These are phyloP conservation scores for Chlorocebus sabaeus DNA, from an alignment of 2,113 vertebrate genomes.

Conservation along the genomic window DNA sequence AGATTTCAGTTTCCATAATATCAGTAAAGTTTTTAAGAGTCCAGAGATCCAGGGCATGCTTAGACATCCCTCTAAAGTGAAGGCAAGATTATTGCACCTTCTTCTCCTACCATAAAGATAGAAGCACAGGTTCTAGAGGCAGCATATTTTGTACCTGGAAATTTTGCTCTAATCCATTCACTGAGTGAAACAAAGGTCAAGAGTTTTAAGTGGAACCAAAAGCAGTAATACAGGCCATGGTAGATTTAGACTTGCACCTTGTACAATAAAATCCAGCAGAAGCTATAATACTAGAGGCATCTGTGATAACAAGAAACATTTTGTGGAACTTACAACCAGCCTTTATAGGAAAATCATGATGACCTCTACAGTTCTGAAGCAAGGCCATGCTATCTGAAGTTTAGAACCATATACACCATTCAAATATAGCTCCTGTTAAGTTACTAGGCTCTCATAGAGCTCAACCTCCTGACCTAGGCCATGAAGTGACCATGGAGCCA, in stretches of 20 bases:
- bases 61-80: background rate
- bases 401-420: background rate
- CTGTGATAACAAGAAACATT: background rate
- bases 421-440: background rate
- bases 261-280: background rate
- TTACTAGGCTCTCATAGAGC: background rate
- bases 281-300: background rate
- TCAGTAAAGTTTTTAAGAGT: background rate
- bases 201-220: background rate
- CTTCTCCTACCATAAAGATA: background rate
- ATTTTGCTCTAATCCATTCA: background rate
- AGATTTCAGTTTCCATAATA: background rate
- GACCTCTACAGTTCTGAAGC: background rate
- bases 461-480: background rate
- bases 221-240: background rate
- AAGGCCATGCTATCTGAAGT: background rate
- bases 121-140: background rate
- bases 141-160: background rate
- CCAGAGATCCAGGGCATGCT: background rate
- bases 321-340: background rate
- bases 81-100: background rate
- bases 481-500: background rate
- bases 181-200: background rate
- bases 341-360: background rate
- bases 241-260: background rate